A percentile compares a stretch with the other conserved stretches of the same genome.
Conservation (phyloP, 53 echinoderm and acorn worm species). For the Holothuria scabra region DNA sequence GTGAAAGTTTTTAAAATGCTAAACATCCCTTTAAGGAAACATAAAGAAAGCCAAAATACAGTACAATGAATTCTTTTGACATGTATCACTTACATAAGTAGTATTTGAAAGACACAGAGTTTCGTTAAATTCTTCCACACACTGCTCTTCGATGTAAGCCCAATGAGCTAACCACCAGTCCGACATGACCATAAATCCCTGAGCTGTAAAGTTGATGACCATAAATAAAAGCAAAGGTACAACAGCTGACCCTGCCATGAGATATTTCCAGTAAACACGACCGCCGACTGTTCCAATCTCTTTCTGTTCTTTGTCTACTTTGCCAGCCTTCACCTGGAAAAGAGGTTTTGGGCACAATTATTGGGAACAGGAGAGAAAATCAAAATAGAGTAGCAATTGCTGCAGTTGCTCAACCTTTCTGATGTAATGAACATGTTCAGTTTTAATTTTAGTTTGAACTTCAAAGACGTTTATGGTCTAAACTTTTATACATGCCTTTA, state of each 20-base stretch:
- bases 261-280: conserved; percentile 66
- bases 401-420: no score
- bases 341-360: neutral
- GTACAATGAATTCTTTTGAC: no score
- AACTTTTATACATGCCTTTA: no score
- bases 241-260: conserved; percentile 69
- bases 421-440: no score
- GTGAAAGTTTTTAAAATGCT: no score
- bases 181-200: conserved; percentile 67
- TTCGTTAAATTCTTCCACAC: conserved; percentile 31
- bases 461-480: no score
- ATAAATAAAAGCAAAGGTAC: conserved; percentile 58
- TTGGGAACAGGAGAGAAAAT: neutral
- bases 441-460: no score
- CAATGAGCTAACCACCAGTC: conserved; percentile 90
- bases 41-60: no score
- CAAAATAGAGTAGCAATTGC: no score
- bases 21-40: no score
- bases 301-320: conserved; percentile 56
- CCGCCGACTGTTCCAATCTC: conserved; percentile 61
- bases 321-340: conserved; percentile 41
- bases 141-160: conserved; percentile 74
- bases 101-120: conserved; percentile 20
- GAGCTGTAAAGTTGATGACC: conserved; percentile 65
- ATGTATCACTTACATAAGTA: neutral